Percentiles rank a stretch among this genome's conserved stretches.
These are phyloP conservation scores for Cheilosia urbana DNA, from an alignment of 2,888 invertebrate species.

Conservation along the genomic window DNA sequence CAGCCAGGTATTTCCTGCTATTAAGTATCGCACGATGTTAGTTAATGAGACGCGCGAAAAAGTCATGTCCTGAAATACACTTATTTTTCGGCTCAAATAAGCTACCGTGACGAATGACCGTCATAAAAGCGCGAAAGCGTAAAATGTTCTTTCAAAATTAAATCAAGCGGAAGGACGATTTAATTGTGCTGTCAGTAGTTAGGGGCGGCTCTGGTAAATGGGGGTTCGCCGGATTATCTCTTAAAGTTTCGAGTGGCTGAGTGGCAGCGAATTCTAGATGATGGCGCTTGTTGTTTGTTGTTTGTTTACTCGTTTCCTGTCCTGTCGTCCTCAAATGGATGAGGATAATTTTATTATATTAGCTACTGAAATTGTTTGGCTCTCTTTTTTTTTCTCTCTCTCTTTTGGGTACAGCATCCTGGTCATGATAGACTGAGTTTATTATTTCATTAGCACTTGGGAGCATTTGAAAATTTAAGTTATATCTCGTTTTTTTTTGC, in stretches of 20 bases:
- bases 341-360: constrained; percentile 30
- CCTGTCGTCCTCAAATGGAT: constrained; percentile 13
- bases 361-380: constrained; percentile 32
- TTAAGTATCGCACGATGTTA: constrained; percentile 17
- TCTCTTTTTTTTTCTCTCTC: not conserved
- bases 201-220: constrained; percentile 13
- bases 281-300: constrained; percentile 42
- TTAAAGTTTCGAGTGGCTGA: constrained; percentile 17
- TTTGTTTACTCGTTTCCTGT: constrained; percentile 33
- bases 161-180: constrained; percentile 73
- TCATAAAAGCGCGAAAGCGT: constrained; percentile 69
- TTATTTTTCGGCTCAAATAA: constrained; percentile 39
- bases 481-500: constrained; percentile 24
- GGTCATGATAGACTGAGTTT: constrained; percentile 35
- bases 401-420: constrained; percentile 1
- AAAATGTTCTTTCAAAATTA: constrained; percentile 69
- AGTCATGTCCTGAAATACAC: constrained; percentile 3
- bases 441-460: constrained; percentile 56
- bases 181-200: constrained; percentile 68
- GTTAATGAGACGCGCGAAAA: constrained; percentile 31
- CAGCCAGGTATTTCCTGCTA: constrained; percentile 16
- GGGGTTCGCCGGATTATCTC: constrained; percentile 47
- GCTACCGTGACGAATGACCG: constrained; percentile 67
- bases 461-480: constrained; percentile 26
- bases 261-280: not conserved